Evolutionary conservation across 2,113 vertebrate genomes (phyloP).

Genomic region (Ibidorhyncha struthersii): DNA sequence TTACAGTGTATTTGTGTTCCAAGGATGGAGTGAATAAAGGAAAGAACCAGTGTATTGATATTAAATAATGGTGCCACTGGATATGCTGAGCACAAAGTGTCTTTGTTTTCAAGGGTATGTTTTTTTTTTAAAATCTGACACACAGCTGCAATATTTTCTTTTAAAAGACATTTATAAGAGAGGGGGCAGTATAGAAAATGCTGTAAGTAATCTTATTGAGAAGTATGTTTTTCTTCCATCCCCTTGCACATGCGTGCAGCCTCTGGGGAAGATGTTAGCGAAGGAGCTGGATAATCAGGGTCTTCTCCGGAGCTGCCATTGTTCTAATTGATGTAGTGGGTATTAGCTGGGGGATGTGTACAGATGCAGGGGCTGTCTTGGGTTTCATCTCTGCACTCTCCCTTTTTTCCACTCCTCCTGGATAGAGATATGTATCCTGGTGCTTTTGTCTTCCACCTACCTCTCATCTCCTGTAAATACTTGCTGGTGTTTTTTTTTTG

Average conservation of each 20-base stretch:
- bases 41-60: slow-evolving; percentile 35
- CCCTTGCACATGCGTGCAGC: background rate
- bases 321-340: slow-evolving; percentile 10
- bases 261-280: slow-evolving; percentile 38
- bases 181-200: slow-evolving; percentile 4
- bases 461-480: slow-evolving; percentile 8
- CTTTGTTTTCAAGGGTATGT: slow-evolving; percentile 38
- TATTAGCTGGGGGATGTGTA: background rate
- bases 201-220: background rate
- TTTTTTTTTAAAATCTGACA: background rate
- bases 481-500: background rate
- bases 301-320: slow-evolving; percentile 14
- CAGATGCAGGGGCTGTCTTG: background rate
- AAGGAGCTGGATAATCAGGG: slow-evolving; percentile 14
- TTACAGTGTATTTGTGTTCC: slow-evolving; percentile 34
- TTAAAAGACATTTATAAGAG: background rate
- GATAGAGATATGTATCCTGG: background rate
- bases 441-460: slow-evolving; percentile 2
- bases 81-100: slow-evolving; percentile 4
- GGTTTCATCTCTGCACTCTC: background rate
- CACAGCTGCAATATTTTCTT: background rate
- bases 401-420: background rate
- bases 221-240: background rate
- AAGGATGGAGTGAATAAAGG: slow-evolving; percentile 35
- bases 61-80: slow-evolving; percentile 48